Evolutionary conservation across 2,113 vertebrate genomes (phyloP), one percentile per base, ranked within the genome.

Genomic region (Hypocryptadius cinnamomeus): DNA sequence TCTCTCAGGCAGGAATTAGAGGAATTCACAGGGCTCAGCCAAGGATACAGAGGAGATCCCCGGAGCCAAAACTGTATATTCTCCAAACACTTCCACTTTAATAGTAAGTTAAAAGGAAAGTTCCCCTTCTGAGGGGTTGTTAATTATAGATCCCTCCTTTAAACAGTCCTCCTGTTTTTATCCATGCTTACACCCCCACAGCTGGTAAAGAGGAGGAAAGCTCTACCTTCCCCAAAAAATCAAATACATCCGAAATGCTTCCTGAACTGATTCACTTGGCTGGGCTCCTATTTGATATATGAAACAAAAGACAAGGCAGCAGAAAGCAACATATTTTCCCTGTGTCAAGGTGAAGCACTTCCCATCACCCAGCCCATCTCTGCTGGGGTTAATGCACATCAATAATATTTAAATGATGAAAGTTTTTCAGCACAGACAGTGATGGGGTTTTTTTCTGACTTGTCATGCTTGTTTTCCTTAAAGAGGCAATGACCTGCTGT

Each of bases 101-200:
- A 96, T 95, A 91, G 87, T 93, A 76, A 96, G 87, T 89, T 89
- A 73, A 94, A 95, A 93, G 73, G 86, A 94, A 96, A 96, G 87
- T 92, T 96, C 90, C 90, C 90, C 78, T 87, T 91, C 89, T 50
- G 85, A 87, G 74, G 82, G 91, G 69, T 72, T 95, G 92, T 94
- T 96, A 97, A 96, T 96, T 96, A 96, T 94, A 96, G 96, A 95
- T 92, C 92, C 64, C 87, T 86, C 71, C 76, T 94, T 92, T 87
- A 88, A 93, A 94, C 40, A 24, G 79, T 80, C 78, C 88, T 93
- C 85, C 91, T 91, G 87, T 47, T 95, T 96, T 94, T 94, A 95
- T 85, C 88, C 80, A 40, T 23, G 33, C 83, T 76, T 68, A 84
- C 92, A 89, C 94, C 92, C 73, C 89, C 96, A 88, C 76, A 92